phyloP scores from a whole-genome alignment of 2,797 vertebrate genomes.

The Trematomus bernacchii region DNA sequence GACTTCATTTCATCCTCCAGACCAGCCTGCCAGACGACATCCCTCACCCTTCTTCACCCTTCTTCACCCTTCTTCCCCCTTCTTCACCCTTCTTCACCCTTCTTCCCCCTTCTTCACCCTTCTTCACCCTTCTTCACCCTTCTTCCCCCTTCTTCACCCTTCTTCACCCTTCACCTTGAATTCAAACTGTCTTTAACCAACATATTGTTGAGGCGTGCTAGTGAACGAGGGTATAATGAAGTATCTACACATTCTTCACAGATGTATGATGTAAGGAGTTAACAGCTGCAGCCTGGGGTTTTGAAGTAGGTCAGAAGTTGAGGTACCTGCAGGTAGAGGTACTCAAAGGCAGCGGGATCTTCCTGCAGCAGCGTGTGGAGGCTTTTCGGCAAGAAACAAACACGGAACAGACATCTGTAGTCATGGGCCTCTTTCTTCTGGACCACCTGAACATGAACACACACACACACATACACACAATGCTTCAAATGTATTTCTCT shows the following conservation, averaged over 20 bases:
- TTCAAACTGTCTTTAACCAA: no score
- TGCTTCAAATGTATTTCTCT: not conserved
- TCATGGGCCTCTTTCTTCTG: slow-evolving; percentile 92
- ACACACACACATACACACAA: not conserved
- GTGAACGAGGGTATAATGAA: not conserved
- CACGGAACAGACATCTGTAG: slow-evolving; percentile 95
- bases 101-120: no score
- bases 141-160: no score
- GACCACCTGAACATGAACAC: slow-evolving; percentile 88
- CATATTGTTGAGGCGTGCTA: no score
- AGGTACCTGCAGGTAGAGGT: slow-evolving; percentile 94
- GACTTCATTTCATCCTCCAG: no score
- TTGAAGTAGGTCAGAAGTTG: not conserved
- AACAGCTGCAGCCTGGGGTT: not conserved
- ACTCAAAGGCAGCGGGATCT: slow-evolving; percentile 93
- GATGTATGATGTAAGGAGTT: not conserved
- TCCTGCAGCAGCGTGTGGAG: slow-evolving; percentile 90
- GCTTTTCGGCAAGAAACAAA: slow-evolving; percentile 93
- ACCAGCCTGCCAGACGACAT: no score
- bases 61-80: no score
- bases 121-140: no score
- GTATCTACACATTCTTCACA: not conserved
- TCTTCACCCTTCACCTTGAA: no score
- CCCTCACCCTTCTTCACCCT: no score
- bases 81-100: no score